These are phyloP conservation scores for Bugulina stolonifera DNA, from an alignment of 2,888 invertebrate genomes.

Conservation along the genomic window DNA sequence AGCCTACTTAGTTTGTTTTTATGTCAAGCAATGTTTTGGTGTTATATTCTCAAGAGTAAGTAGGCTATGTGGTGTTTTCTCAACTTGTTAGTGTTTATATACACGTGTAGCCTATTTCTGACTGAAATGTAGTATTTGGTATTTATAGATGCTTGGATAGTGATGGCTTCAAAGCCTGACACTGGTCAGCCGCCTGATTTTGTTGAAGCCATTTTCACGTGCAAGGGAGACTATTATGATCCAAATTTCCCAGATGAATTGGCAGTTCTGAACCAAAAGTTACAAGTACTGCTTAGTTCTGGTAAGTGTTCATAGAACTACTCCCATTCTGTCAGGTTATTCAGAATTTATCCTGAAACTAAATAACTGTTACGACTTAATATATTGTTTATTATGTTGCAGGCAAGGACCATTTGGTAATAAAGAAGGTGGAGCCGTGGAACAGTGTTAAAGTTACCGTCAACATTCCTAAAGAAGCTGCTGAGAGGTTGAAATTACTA, in stretches of 20 bases:
- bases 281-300: constrained; percentile 72
- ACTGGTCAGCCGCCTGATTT: constrained; percentile 56
- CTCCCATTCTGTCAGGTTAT: too few species aligned
- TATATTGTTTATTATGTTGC: constrained; percentile 30
- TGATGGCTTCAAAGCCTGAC: constrained; percentile 34
- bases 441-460: constrained; percentile 95
- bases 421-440: constrained; percentile 90
- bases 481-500: constrained; percentile 79
- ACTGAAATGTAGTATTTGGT: too few species aligned
- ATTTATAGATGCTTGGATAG: background rate
- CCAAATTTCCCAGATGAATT: constrained; percentile 78
- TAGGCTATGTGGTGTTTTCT: too few species aligned
- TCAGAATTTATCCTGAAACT: too few species aligned
- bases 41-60: too few species aligned
- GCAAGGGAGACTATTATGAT: constrained; percentile 83
- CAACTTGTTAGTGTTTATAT: too few species aligned
- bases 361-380: too few species aligned
- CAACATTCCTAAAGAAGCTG: constrained; percentile 93
- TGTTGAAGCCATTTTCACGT: constrained; percentile 76
- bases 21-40: too few species aligned
- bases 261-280: constrained; percentile 68
- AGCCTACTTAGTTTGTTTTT: too few species aligned
- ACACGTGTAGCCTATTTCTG: too few species aligned
- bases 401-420: constrained; percentile 59
- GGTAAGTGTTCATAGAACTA: constrained; percentile 56